Evolutionary conservation across 2,113 vertebrate species (phyloP).

Genomic region (Cyprinodon tularosa): DNA sequence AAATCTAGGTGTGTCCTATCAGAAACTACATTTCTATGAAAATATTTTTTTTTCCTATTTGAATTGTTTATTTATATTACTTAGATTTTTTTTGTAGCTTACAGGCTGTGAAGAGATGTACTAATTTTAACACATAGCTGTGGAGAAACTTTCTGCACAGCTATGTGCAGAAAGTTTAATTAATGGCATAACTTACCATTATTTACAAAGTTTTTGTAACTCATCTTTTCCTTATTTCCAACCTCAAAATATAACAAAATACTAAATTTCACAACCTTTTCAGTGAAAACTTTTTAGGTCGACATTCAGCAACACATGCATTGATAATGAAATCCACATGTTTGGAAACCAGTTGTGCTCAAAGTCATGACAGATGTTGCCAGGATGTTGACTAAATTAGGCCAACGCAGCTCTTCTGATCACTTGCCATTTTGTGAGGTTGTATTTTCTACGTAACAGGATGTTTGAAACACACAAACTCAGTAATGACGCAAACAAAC

Average conservation of each 20-base stretch:
- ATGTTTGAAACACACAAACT: conserved; percentile 10
- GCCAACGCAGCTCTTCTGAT: neutral
- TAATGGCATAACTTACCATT: neutral
- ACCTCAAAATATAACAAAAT: neutral
- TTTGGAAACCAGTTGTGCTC: neutral
- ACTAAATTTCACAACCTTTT: neutral
- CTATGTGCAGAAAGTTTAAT: neutral
- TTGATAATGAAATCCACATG: neutral
- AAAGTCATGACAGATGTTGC: neutral
- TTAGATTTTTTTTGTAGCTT: too few species aligned
- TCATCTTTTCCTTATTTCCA: neutral
- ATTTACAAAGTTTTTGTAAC: neutral
- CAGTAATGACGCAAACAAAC: conserved; percentile 16
- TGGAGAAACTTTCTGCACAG: neutral
- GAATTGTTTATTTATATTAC: neutral
- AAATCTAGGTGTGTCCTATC: too few species aligned
- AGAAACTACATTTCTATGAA: too few species aligned
- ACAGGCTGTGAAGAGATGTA: too few species aligned
- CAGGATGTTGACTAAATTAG: neutral
- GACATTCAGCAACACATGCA: neutral
- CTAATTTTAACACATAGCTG: neutral
- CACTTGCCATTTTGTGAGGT: neutral
- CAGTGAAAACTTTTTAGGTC: neutral
- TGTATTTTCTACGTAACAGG: neutral
- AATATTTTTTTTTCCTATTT: neutral